phyloP scores from a whole-genome alignment of 2,888 invertebrate genomes.

The Pachydiplax longipennis region DNA sequence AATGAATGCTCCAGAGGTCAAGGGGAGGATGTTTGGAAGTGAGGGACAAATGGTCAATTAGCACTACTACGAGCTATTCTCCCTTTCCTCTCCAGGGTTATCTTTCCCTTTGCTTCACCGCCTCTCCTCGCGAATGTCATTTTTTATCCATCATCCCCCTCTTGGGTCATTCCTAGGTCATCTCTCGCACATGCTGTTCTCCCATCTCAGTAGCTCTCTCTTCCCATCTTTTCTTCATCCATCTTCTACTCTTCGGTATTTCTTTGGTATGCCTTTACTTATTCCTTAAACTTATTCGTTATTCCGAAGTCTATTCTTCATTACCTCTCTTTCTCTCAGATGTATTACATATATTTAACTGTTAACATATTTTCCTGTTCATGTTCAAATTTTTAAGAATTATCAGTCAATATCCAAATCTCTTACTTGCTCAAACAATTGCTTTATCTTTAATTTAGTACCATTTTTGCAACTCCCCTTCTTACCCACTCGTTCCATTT shows the following conservation, averaged over 20 bases:
- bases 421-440: too few species aligned
- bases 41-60: not conserved
- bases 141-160: not conserved
- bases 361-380: too few species aligned
- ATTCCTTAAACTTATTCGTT: not conserved
- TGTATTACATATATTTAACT: too few species aligned
- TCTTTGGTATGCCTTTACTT: not conserved
- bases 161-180: not conserved
- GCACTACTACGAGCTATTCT: not conserved
- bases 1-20: not conserved
- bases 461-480: too few species aligned
- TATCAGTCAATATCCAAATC: too few species aligned
- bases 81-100: not conserved
- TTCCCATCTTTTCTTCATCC: not conserved
- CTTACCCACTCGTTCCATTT: too few species aligned
- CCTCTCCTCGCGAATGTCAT: not conserved
- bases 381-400: too few species aligned
- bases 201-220: not conserved
- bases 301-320: not conserved
- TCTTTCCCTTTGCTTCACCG: not conserved
- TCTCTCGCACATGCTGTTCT: not conserved
- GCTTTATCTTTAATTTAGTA: too few species aligned
- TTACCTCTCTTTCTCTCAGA: too few species aligned
- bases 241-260: too few species aligned
- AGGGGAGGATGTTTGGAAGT: not conserved